Conservation (phyloP, 2,113 vertebrate genomes). For the Campylomormyrus tamandua region DNA sequence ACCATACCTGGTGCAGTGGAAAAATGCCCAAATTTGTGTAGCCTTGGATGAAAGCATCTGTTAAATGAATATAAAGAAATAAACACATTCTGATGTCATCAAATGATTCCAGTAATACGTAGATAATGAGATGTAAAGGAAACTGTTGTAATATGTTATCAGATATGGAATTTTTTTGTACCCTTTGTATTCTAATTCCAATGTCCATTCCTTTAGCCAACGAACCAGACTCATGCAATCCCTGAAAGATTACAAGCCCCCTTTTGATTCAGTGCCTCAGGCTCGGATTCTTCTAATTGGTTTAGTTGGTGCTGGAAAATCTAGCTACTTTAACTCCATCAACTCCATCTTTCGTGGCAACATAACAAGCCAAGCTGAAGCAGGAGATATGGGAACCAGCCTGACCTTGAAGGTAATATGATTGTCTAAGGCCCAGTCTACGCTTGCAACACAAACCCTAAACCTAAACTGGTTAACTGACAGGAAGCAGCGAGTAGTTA, state of each 20-base stretch:
- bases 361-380: neutral
- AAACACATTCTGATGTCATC: too few species aligned
- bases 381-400: neutral
- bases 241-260: neutral
- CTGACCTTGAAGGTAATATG: neutral
- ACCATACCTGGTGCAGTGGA: too few species aligned
- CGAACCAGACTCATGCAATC: neutral
- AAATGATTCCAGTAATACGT: too few species aligned
- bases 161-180: neutral
- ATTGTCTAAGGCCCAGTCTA: too few species aligned
- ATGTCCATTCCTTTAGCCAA: neutral
- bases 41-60: too few species aligned
- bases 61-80: too few species aligned
- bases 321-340: neutral
- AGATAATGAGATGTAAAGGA: neutral
- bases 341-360: neutral
- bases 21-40: too few species aligned
- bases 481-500: too few species aligned
- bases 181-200: neutral
- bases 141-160: too few species aligned
- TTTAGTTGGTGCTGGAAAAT: neutral
- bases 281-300: neutral
- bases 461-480: too few species aligned
- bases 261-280: neutral
- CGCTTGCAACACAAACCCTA: too few species aligned